These are phyloP conservation scores for Tautogolabrus adspersus DNA, from an alignment of 2,113 vertebrate genomes.

Conservation along the genomic window DNA sequence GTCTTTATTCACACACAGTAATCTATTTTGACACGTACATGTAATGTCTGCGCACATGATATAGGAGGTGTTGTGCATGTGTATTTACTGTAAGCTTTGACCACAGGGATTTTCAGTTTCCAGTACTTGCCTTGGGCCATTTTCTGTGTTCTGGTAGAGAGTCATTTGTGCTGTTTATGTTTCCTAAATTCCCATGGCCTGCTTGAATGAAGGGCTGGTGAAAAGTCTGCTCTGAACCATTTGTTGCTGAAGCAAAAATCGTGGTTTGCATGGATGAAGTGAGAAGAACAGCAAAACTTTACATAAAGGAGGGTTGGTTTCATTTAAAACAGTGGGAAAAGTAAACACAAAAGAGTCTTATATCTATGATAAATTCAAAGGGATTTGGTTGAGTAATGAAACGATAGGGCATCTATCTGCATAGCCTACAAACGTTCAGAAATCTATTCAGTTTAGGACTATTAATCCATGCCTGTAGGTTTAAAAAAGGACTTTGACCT, in stretches of 20 bases:
- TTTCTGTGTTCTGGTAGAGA: slow-evolving; percentile 19
- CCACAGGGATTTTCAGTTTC: slow-evolving; percentile 28
- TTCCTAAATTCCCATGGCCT: slow-evolving; percentile 50
- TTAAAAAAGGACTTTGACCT: slow-evolving; percentile 59
- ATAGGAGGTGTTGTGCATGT: neutral
- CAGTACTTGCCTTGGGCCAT: slow-evolving; percentile 21
- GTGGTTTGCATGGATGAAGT: neutral
- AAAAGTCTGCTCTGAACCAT: slow-evolving; percentile 46
- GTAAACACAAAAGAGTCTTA: slow-evolving; percentile 33
- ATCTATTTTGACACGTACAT: slow-evolving; percentile 23
- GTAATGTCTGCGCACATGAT: neutral
- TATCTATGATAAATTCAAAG: slow-evolving; percentile 6
- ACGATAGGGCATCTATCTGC: slow-evolving; percentile 4
- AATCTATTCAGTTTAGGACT: slow-evolving; percentile 46
- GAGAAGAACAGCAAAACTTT: slow-evolving; percentile 33
- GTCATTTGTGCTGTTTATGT: slow-evolving; percentile 49
- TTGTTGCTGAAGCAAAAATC: slow-evolving; percentile 34
- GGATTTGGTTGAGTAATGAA: slow-evolving; percentile 53
- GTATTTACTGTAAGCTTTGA: slow-evolving; percentile 15
- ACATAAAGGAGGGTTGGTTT: slow-evolving; percentile 14
- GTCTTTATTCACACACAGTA: slow-evolving; percentile 13
- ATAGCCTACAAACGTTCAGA: slow-evolving; percentile 15
- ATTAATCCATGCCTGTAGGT: slow-evolving; percentile 57
- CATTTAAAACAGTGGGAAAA: slow-evolving; percentile 19
- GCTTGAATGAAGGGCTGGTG: slow-evolving; percentile 38